Evolutionary conservation across 2,888 invertebrate species (phyloP), one percentile per base, ranked within the genome.

Genomic region (Andrena camellia): DNA sequence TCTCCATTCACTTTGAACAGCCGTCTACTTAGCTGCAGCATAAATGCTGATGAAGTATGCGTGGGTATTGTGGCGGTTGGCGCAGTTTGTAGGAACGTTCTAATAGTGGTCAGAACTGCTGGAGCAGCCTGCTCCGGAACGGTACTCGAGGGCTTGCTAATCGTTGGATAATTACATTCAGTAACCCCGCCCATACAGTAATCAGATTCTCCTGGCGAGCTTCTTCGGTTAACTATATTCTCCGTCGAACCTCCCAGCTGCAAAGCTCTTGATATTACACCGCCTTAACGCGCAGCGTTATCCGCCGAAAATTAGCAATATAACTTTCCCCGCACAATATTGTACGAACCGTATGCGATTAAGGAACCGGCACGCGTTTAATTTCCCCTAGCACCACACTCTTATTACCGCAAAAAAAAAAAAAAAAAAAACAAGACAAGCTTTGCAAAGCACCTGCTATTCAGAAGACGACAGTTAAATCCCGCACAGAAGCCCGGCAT

Each of bases 151-250:
- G 78, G 70, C 70, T 86, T 76, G 80, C 80, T 86, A 85, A 86
- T 87, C 78, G 86, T 29, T 63, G 68, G 86, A 86, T 87, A 87
- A 86, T 86, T 86, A 78, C 82, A 67, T 86, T 85, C 74, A 31
- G 82, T 71, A 78, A 85, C 80, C 73, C 70, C 42, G 67, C 48
- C 82, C 48, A 78, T 80, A 85, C 80, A 84, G 84, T 86, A 86
- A 86, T 84, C 79, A 72, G 86, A 82, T 86, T 86, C 75, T 71
- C 66, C 57, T 59, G 67, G 52, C 74, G 60, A 35, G 7, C 78
- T 42, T 78, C 84, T 81, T 83, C 70, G 17, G 50, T 85, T 70
- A 81, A 75, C 52, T 67, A 66, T 78, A 78, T 85, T 73, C 71
- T 26, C 35, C 48, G 60, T 6, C 52, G 33, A 26, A 29, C 66